phyloP scores from a whole-genome alignment of 2,888 invertebrate species.

The Gymnoscelis rufifasciata region DNA sequence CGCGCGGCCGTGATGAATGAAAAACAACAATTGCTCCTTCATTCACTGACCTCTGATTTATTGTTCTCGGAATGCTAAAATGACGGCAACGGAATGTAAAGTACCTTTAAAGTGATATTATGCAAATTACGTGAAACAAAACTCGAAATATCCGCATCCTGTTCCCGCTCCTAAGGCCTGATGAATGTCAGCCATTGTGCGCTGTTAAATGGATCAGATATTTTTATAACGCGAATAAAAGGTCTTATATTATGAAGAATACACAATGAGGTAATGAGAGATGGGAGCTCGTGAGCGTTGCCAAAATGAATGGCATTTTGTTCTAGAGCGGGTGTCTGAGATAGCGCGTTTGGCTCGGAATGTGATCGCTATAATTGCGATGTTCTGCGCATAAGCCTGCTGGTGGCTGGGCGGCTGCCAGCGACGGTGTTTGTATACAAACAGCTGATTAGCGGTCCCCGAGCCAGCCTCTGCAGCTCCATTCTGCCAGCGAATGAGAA shows the following conservation, averaged over 20 bases:
- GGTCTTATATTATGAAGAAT: background rate
- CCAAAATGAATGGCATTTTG: background rate
- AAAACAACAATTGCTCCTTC: conserved; percentile 7
- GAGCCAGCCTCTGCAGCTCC: too few relatives aligned
- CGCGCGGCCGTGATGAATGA: conserved; percentile 4
- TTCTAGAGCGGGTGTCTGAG: too few relatives aligned
- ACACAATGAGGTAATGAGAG: background rate
- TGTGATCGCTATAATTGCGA: background rate
- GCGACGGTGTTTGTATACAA: conserved; percentile 15
- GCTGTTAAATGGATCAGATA: background rate
- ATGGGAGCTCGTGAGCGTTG: background rate
- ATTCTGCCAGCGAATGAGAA: conserved; percentile 4
- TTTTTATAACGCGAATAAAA: background rate
- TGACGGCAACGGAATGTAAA: background rate
- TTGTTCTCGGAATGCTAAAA: conserved; percentile 1
- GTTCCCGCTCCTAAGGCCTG: background rate
- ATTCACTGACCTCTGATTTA: conserved; percentile 5
- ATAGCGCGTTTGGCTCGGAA: too few relatives aligned
- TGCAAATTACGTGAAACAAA: conserved; percentile 10
- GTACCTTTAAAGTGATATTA: conserved; percentile 7
- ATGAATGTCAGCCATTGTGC: background rate
- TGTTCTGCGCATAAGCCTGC: conserved; percentile 9
- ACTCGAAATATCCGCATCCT: background rate
- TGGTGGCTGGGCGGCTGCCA: background rate
- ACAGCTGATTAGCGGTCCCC: conserved; percentile 12